Conservation (phyloP, 1,140 invertebrate genomes). For the Achroia grisella region DNA sequence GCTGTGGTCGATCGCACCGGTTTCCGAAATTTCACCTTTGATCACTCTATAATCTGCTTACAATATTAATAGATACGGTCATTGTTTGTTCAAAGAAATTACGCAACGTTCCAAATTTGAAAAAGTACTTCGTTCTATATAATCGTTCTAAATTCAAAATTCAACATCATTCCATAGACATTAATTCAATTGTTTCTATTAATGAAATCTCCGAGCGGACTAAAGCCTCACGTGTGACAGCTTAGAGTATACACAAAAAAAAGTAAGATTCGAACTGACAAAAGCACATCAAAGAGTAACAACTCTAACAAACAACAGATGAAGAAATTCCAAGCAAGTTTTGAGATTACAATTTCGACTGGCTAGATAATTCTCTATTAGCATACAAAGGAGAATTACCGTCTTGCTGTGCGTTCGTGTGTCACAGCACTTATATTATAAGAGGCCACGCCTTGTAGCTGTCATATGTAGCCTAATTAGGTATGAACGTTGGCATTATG, state of each 20-base stretch:
- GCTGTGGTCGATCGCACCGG: neutral
- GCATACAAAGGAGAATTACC: constrained; percentile 70
- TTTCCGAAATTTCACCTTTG: constrained; percentile 13
- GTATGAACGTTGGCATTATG: constrained; percentile 19
- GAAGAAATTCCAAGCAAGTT: constrained; percentile 66
- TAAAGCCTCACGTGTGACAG: neutral
- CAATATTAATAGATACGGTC: neutral
- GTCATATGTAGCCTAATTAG: constrained; percentile 68
- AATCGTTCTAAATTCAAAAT: neutral
- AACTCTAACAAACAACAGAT: constrained; percentile 39
- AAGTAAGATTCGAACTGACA: constrained; percentile 1
- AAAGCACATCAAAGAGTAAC: constrained; percentile 3
- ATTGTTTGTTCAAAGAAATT: constrained; percentile 1
- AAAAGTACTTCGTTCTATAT: neutral
- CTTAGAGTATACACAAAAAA: neutral
- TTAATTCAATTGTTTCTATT: neutral
- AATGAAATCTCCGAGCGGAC: neutral
- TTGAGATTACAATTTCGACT: constrained; percentile 67
- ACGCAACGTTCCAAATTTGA: neutral
- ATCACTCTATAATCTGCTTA: constrained; percentile 1
- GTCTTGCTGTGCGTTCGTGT: constrained; percentile 54
- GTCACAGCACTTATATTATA: constrained; percentile 53
- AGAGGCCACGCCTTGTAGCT: constrained; percentile 62
- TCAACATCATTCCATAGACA: neutral
- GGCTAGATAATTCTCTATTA: constrained; percentile 68